A percentile compares a stretch with the other conserved stretches of the same genome.
Evolutionary conservation across 2,113 vertebrate species (phyloP).

Genomic region (Oncorhynchus clarkii): DNA sequence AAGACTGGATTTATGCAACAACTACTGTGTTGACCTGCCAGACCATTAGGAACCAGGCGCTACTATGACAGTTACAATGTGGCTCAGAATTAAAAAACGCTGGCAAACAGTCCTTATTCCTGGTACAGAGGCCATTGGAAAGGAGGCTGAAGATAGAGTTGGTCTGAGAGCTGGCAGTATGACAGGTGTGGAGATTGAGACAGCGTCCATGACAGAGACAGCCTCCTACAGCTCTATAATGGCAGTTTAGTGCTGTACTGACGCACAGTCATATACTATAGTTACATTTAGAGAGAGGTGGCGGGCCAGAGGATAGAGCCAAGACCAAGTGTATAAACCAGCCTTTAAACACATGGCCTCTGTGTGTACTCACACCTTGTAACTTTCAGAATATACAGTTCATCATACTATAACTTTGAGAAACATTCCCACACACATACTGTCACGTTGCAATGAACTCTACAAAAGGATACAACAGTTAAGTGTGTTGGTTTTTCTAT

Average conservation of each 20-base stretch:
- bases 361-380: not conserved
- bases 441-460: too few relatives aligned
- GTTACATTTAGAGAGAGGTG: constrained; percentile 2
- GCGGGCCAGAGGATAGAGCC: constrained; percentile 2
- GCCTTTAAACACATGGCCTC: constrained; percentile 30
- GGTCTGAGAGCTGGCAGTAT: not conserved
- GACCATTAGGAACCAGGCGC: not conserved
- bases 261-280: not conserved
- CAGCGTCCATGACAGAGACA: constrained; percentile 17
- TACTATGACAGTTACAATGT: not conserved
- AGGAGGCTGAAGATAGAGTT: not conserved
- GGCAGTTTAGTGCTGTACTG: not conserved
- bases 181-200: constrained; percentile 18
- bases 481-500: too few relatives aligned
- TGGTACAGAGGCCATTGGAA: not conserved
- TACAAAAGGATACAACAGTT: too few relatives aligned
- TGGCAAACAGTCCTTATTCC: not conserved
- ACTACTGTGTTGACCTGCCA: not conserved
- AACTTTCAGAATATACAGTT: not conserved
- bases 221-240: constrained; percentile 11
- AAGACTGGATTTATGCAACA: constrained; percentile 8
- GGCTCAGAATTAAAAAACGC: not conserved
- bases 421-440: constrained; percentile 19
- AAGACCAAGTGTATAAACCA: constrained; percentile 21
- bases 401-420: constrained; percentile 28